Evolutionary conservation across 2,888 invertebrate species (phyloP).

Genomic region (Homarus gammarus): DNA sequence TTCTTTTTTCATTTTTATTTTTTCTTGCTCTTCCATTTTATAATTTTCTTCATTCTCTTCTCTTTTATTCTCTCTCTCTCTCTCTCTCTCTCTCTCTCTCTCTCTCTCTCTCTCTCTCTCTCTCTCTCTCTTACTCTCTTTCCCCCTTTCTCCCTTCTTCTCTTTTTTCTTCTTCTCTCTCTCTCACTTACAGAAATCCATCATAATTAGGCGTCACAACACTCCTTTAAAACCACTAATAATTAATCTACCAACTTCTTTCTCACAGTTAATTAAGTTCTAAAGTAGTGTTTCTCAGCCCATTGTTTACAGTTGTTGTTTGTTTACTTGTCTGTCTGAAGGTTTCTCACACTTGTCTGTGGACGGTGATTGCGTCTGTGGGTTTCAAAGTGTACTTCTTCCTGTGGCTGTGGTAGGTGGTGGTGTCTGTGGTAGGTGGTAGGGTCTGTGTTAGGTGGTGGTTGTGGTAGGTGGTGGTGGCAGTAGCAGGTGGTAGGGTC

Average conservation of each 20-base stretch:
- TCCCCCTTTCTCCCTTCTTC: neutral
- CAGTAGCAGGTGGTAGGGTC: too few relatives aligned
- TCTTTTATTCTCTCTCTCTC: neutral
- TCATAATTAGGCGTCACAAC: too few relatives aligned
- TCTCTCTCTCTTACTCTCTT: neutral
- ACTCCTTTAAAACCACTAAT: too few relatives aligned
- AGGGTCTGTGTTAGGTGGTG: neutral
- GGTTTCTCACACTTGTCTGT: neutral
- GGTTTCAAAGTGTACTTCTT: neutral
- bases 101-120: neutral
- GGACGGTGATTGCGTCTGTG: neutral
- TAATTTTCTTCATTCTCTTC: neutral
- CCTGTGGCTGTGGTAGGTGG: neutral
- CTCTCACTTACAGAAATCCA: too few relatives aligned
- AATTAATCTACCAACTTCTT: too few relatives aligned
- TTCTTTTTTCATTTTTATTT: too few relatives aligned
- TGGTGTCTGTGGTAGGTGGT: neutral
- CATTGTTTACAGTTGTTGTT: too few relatives aligned
- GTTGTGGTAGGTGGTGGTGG: too few relatives aligned
- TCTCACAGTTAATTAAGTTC: too few relatives aligned
- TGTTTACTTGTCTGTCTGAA: too few relatives aligned
- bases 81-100: neutral
- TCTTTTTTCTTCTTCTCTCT: neutral
- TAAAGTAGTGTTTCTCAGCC: too few relatives aligned
- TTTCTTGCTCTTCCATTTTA: too few relatives aligned